A percentile compares a stretch with the other conserved stretches of the same genome.
phyloP scores from a whole-genome alignment of 1,140 invertebrate genomes.

The Chymomyza costata region DNA sequence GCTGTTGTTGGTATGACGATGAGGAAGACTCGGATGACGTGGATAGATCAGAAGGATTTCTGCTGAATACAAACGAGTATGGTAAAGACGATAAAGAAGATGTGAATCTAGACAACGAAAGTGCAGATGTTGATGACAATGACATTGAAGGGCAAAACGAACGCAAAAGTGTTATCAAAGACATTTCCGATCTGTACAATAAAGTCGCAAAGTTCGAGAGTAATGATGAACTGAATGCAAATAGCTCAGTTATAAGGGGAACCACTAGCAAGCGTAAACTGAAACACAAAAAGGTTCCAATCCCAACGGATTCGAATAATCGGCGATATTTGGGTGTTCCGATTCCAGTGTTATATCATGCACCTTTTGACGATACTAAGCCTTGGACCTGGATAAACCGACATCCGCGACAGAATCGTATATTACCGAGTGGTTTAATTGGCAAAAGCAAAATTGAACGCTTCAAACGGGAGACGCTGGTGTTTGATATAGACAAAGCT shows the following conservation, averaged over 20 bases:
- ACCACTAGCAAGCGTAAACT: not conserved
- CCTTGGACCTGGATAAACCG: conserved; percentile 26
- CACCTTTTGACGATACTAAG: conserved; percentile 13
- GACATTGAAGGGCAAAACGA: not conserved
- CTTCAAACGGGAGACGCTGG: conserved; percentile 1
- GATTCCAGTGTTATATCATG: conserved; percentile 11
- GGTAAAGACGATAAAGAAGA: not conserved
- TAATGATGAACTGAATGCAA: conserved; percentile 8
- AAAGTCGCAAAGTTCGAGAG: conserved; percentile 10
- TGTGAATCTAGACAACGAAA: not conserved
- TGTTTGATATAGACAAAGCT: not conserved
- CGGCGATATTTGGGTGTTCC: not conserved
- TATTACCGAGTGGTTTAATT: not conserved
- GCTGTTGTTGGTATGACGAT: too few species aligned
- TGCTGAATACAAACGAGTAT: too few species aligned
- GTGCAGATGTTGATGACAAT: not conserved
- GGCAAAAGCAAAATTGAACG: conserved; percentile 8
- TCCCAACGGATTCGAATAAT: not conserved
- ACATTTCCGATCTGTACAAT: conserved; percentile 11
- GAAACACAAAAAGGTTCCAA: too few species aligned
- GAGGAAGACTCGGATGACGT: too few species aligned
- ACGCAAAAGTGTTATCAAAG: not conserved
- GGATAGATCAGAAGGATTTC: too few species aligned
- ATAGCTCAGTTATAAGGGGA: not conserved
- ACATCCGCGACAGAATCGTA: conserved; percentile 6